These are phyloP conservation scores for Empis livida DNA, from an alignment of 2,888 invertebrate species.

Conservation along the genomic window DNA sequence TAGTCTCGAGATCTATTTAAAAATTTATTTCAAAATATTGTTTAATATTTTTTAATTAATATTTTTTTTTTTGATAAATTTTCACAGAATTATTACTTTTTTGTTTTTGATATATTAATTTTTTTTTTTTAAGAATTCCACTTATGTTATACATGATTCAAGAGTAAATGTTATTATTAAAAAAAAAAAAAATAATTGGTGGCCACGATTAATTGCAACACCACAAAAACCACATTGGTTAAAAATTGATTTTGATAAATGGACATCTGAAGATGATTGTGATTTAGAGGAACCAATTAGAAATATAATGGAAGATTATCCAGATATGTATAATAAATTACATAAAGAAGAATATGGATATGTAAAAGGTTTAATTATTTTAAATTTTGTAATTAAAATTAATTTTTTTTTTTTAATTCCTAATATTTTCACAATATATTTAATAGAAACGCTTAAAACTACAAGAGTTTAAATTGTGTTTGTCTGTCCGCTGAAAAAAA, in stretches of 20 bases:
- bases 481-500: too few relatives aligned
- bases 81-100: too few relatives aligned
- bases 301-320: conserved; percentile 65
- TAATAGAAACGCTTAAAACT: too few relatives aligned
- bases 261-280: conserved; percentile 61
- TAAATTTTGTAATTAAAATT: background rate
- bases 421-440: too few relatives aligned
- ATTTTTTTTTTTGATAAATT: too few relatives aligned
- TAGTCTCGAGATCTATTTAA: too few relatives aligned
- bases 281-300: conserved; percentile 49
- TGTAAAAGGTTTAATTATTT: conserved; percentile 45
- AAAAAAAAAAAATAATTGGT: conserved; percentile 58
- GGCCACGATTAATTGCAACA: conserved; percentile 71
- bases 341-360: conserved; percentile 69
- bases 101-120: too few relatives aligned
- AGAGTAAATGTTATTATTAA: conserved; percentile 62
- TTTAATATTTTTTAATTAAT: too few relatives aligned
- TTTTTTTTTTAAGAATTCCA: conserved; percentile 35
- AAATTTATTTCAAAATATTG: too few relatives aligned
- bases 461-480: too few relatives aligned
- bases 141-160: conserved; percentile 54
- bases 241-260: conserved; percentile 86
- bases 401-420: too few relatives aligned
- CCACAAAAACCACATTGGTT: conserved; percentile 83
- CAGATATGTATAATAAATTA: conserved; percentile 57